phyloP scores from a whole-genome alignment of 2,113 vertebrate species.

The Cygnus atratus region DNA sequence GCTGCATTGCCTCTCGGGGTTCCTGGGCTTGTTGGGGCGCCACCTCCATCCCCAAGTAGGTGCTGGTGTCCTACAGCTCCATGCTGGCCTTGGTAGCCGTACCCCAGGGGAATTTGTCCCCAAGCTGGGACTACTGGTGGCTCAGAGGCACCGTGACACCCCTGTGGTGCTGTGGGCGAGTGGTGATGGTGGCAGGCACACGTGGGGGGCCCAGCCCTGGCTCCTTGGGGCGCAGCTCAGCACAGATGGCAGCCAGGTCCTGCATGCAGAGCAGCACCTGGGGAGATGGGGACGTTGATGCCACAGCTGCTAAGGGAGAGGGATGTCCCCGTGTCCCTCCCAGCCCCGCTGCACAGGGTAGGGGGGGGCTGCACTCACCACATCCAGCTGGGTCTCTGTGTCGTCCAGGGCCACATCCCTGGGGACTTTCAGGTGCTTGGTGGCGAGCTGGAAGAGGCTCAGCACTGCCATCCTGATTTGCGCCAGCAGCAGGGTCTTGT shows the following conservation, averaged over 20 bases:
- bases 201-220: accelerated
- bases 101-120: accelerated
- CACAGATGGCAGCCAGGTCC: slow-evolving; percentile 41
- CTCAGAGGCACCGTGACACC: accelerated
- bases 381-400: slow-evolving; percentile 79
- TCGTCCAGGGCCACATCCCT: slow-evolving; percentile 60
- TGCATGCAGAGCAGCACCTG: slow-evolving; percentile 75
- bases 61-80: background rate
- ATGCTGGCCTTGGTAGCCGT: background rate
- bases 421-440: background rate
- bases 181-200: background rate
- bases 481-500: slow-evolving; percentile 79
- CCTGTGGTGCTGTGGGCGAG: accelerated
- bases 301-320: accelerated
- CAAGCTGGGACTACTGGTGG: background rate
- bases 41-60: accelerated
- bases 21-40: background rate
- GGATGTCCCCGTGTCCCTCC: accelerated
- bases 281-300: background rate
- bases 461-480: slow-evolving; percentile 77
- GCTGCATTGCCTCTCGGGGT: too few relatives aligned
- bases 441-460: slow-evolving; percentile 80
- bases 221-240: background rate
- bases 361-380: slow-evolving; percentile 49
- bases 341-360: accelerated